These are phyloP conservation scores for Microctonus hyperodae DNA, from an alignment of 2,888 invertebrate genomes.

Conservation along the genomic window DNA sequence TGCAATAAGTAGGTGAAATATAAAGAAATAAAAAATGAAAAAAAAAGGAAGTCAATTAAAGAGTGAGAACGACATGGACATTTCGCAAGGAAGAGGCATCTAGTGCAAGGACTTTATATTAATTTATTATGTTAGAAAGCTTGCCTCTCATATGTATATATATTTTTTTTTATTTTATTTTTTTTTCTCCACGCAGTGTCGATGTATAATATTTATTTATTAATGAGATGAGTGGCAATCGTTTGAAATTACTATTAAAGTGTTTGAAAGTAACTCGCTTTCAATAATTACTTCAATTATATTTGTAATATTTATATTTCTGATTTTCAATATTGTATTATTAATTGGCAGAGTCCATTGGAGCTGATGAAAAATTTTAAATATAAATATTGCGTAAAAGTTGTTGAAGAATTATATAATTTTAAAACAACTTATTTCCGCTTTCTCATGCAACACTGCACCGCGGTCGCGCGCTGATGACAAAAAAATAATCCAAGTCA, in stretches of 20 bases:
- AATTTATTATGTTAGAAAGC: slow-evolving; percentile 35
- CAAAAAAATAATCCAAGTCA: neutral
- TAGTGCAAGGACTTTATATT: slow-evolving; percentile 48
- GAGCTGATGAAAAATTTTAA: neutral
- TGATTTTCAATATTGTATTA: neutral
- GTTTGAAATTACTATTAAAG: too few species aligned
- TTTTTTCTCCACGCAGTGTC: neutral
- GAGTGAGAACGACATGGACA: slow-evolving; percentile 28
- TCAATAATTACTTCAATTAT: too few species aligned
- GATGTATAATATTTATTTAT: neutral
- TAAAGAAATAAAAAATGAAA: slow-evolving; percentile 8
- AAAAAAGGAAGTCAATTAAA: neutral
- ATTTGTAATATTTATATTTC: neutral
- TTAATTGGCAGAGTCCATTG: too few species aligned
- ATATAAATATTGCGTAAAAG: neutral
- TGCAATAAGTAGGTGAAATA: neutral
- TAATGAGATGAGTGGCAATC: too few species aligned
- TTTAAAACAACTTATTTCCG: neutral
- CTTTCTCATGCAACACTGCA: neutral
- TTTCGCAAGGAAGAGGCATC: slow-evolving; percentile 49
- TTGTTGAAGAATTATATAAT: neutral
- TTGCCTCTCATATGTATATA: slow-evolving; percentile 39
- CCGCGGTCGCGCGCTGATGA: neutral
- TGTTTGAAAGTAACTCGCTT: too few species aligned
- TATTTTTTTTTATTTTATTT: slow-evolving; percentile 14